A percentile compares a stretch with the other conserved stretches of the same genome.
Conservation (phyloP, 2,888 invertebrate species). For the Beris chalybata region DNA sequence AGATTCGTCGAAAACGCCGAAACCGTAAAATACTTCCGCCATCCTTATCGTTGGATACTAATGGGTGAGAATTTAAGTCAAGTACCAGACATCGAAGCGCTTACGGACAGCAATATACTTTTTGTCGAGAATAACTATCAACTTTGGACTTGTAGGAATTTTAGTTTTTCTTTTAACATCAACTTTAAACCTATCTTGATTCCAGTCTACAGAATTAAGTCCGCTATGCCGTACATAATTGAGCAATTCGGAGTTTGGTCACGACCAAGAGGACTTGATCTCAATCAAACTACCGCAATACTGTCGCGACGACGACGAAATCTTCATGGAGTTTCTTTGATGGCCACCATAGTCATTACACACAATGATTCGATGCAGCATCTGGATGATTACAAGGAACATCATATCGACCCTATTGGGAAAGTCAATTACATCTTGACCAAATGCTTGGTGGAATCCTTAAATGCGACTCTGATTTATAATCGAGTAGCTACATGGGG, state of each 20-base stretch:
- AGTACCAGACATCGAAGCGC: constrained; percentile 23
- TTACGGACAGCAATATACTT: constrained; percentile 33
- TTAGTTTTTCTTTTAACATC: not conserved
- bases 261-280: not conserved
- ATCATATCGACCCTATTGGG: constrained; percentile 63
- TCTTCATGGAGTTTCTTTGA: constrained; percentile 45
- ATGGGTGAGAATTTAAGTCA: not conserved
- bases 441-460: constrained; percentile 60
- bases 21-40: constrained; percentile 5
- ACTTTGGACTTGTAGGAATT: constrained; percentile 25
- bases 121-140: constrained; percentile 17
- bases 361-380: constrained; percentile 55
- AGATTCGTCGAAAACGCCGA: constrained; percentile 9
- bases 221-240: constrained; percentile 7
- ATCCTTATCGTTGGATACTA: constrained; percentile 32
- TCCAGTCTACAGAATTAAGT: constrained; percentile 33
- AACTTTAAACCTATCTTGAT: not conserved
- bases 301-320: constrained; percentile 43
- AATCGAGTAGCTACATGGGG: constrained; percentile 64
- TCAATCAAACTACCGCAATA: constrained; percentile 10
- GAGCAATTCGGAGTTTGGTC: constrained; percentile 31
- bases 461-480: constrained; percentile 61
- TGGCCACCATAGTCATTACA: constrained; percentile 49
- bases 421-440: constrained; percentile 65
- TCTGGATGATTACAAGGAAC: constrained; percentile 55